These are phyloP conservation scores for Dipodomys spectabilis DNA, from an alignment of 2,113 vertebrate species.

Conservation along the genomic window DNA sequence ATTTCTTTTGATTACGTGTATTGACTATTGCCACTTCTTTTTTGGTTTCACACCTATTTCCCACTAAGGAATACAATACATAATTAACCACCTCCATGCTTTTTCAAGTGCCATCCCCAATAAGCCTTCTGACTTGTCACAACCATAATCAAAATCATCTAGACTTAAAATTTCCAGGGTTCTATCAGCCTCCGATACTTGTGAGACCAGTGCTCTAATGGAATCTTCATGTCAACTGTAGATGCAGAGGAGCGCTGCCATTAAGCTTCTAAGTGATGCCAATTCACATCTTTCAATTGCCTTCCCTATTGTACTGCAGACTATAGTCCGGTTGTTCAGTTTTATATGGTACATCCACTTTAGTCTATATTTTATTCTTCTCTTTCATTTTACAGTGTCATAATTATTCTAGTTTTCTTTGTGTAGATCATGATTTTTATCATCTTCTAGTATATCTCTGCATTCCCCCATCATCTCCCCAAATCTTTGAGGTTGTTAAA, in stretches of 20 bases:
- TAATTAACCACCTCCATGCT: background rate
- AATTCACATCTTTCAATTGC: background rate
- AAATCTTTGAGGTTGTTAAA: conserved; percentile 21
- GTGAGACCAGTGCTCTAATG: background rate
- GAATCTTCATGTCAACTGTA: background rate
- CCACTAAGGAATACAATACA: background rate
- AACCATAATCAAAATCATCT: background rate
- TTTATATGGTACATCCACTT: background rate
- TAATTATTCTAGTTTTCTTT: background rate
- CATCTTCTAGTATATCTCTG: background rate
- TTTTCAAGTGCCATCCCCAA: background rate
- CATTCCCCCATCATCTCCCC: background rate
- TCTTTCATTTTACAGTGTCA: background rate
- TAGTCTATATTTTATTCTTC: background rate
- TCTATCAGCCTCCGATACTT: background rate
- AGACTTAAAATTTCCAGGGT: background rate
- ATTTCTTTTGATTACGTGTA: background rate
- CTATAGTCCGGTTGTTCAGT: background rate
- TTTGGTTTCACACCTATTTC: background rate
- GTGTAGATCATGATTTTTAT: background rate
- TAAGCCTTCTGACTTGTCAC: background rate
- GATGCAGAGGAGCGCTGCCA: background rate
- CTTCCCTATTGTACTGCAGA: background rate
- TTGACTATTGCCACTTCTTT: background rate
- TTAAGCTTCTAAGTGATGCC: background rate